Conservation (phyloP, 2,113 vertebrate genomes). For the Ailurus styani region DNA sequence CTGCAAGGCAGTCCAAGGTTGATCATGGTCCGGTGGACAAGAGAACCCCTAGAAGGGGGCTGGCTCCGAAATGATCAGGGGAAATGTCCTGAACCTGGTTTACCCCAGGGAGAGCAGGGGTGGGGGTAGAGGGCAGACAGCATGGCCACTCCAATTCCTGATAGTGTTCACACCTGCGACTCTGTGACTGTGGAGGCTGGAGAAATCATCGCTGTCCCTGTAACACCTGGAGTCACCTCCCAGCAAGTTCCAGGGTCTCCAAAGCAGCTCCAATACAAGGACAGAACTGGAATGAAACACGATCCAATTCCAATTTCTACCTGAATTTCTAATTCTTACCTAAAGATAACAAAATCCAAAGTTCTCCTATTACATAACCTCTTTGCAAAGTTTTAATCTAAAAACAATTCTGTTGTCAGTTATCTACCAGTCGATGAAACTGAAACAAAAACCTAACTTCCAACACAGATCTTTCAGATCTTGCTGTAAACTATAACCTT, state of each 20-base stretch:
- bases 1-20: not conserved
- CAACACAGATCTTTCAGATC: not conserved
- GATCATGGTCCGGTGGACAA: not conserved
- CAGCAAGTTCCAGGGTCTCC: not conserved
- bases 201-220: not conserved
- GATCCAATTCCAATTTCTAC: not conserved
- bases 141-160: not conserved
- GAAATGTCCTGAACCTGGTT: not conserved
- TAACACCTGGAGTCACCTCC: not conserved
- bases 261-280: not conserved
- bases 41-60: not conserved
- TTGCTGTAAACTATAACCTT: not conserved
- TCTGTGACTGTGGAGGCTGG: not conserved
- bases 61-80: not conserved
- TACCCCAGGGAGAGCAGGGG: not conserved
- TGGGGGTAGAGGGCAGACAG: fast-evolving
- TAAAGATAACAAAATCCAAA: constrained; percentile 12
- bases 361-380: not conserved
- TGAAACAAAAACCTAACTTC: not conserved
- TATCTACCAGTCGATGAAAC: not conserved
- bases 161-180: not conserved
- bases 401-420: not conserved
- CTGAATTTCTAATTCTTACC: constrained; percentile 1
- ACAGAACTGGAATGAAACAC: not conserved
- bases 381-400: not conserved